Percentiles rank a stretch among this genome's conserved stretches.
phyloP scores from a whole-genome alignment of 2,888 invertebrate species.

The Agrilus cyanescens region DNA sequence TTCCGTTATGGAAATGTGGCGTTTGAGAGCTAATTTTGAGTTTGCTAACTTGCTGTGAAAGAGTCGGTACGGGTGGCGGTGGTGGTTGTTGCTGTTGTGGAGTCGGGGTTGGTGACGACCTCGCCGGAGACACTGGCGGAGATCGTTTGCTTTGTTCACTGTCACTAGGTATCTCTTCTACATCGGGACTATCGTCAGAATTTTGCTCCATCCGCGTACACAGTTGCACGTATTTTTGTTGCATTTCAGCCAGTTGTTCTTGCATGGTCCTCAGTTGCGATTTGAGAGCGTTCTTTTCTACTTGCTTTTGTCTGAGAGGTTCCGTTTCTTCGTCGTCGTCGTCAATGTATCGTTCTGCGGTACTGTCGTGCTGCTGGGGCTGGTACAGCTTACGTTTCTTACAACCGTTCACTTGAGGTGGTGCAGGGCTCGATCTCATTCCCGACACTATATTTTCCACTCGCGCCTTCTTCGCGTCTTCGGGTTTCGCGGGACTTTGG shows the following conservation, averaged over 20 bases:
- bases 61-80: constrained; percentile 32
- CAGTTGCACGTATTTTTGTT: constrained; percentile 79
- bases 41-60: constrained; percentile 41
- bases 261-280: constrained; percentile 78
- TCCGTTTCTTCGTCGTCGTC: constrained; percentile 66
- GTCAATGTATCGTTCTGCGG: constrained; percentile 53
- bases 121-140: constrained; percentile 42
- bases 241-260: constrained; percentile 83
- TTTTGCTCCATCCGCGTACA: constrained; percentile 76
- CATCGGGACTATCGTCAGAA: constrained; percentile 62
- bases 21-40: constrained; percentile 35
- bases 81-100: constrained; percentile 29
- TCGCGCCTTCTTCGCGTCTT: constrained; percentile 80
- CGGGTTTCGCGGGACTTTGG: constrained; percentile 44
- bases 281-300: constrained; percentile 77
- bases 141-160: constrained; percentile 46
- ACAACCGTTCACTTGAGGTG: constrained; percentile 78
- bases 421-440: constrained; percentile 80
- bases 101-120: constrained; percentile 37
- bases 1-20: constrained; percentile 34
- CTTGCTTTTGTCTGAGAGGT: constrained; percentile 71
- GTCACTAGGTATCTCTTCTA: constrained; percentile 63
- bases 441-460: constrained; percentile 92
- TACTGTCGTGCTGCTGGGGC: constrained; percentile 82
- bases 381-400: constrained; percentile 93